phyloP scores from a whole-genome alignment of 2,888 invertebrate species.

The Mallateleia sp. region DNA sequence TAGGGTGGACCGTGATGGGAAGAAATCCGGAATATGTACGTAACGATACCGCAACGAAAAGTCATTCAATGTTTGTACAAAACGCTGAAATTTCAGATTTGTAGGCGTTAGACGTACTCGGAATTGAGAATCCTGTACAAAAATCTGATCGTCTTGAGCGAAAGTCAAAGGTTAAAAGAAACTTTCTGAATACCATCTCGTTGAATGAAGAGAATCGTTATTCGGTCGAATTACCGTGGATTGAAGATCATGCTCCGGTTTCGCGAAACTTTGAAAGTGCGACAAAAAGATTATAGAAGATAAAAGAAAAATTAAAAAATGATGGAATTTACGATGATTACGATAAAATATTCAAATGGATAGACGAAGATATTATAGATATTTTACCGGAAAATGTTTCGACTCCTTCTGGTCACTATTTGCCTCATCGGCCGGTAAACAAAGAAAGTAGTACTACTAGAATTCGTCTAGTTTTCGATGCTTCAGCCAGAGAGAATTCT shows the following conservation, averaged over 20 bases:
- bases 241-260: conserved; percentile 83
- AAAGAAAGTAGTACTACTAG: conserved; percentile 73
- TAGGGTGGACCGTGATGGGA: conserved; percentile 84
- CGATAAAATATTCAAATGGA: conserved; percentile 82
- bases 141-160: conserved; percentile 74
- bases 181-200: conserved; percentile 82
- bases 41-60: conserved; percentile 48
- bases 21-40: conserved; percentile 63
- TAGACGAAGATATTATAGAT: conserved; percentile 80
- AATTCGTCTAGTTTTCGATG: conserved; percentile 82
- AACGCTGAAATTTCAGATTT: conserved; percentile 81
- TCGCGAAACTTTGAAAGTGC: conserved; percentile 81
- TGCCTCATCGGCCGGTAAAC: conserved; percentile 77
- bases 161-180: conserved; percentile 76
- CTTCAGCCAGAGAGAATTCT: conserved; percentile 79
- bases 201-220: conserved; percentile 80
- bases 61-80: conserved; percentile 63
- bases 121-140: conserved; percentile 83
- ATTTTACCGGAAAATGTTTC: conserved; percentile 74
- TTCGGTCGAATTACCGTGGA: conserved; percentile 85
- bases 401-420: conserved; percentile 59
- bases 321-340: conserved; percentile 78
- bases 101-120: conserved; percentile 85
- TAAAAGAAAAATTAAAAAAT: conserved; percentile 70
- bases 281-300: conserved; percentile 79